A percentile compares a stretch with the other conserved stretches of the same genome.
Evolutionary conservation across 2,888 invertebrate genomes (phyloP).

Genomic region (Drosophila mercatorum): DNA sequence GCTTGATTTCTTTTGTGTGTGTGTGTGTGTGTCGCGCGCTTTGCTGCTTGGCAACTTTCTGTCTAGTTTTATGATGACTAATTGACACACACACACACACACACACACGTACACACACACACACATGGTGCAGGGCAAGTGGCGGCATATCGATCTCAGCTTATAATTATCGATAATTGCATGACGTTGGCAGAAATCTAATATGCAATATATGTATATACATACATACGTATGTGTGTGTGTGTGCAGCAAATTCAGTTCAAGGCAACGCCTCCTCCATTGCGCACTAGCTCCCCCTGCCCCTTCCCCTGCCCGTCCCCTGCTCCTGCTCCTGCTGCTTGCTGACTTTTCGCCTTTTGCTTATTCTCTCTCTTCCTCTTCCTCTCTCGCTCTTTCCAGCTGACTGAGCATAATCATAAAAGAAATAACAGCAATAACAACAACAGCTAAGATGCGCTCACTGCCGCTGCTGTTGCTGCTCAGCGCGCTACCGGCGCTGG

Average conservation of each 20-base stretch:
- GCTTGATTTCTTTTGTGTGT: conserved; percentile 3
- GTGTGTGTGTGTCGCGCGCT: conserved; percentile 35
- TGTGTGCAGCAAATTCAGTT: conserved; percentile 64
- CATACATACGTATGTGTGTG: background rate
- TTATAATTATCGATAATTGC: conserved; percentile 67
- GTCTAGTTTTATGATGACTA: conserved; percentile 48
- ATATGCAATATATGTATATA: conserved; percentile 34
- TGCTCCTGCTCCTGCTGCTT: background rate
- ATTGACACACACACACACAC: conserved; percentile 28
- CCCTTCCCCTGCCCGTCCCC: background rate
- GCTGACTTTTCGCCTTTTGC: conserved; percentile 37
- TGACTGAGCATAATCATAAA: conserved; percentile 53
- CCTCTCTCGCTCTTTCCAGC: conserved; percentile 53
- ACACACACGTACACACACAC: background rate
- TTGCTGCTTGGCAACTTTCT: conserved; percentile 45
- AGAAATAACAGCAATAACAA: conserved; percentile 27
- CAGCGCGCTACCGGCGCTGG: conserved; percentile 33
- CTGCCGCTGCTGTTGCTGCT: conserved; percentile 52
- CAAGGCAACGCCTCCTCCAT: conserved; percentile 73
- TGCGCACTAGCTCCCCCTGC: background rate
- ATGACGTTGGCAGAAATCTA: conserved; percentile 53
- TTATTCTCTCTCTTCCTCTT: background rate
- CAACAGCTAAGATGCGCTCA: conserved; percentile 45
- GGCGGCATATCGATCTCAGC: conserved; percentile 61
- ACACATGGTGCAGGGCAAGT: background rate